These are phyloP conservation scores for Rhinichthys osculus DNA, from an alignment of 2,797 vertebrate species.

Conservation along the genomic window DNA sequence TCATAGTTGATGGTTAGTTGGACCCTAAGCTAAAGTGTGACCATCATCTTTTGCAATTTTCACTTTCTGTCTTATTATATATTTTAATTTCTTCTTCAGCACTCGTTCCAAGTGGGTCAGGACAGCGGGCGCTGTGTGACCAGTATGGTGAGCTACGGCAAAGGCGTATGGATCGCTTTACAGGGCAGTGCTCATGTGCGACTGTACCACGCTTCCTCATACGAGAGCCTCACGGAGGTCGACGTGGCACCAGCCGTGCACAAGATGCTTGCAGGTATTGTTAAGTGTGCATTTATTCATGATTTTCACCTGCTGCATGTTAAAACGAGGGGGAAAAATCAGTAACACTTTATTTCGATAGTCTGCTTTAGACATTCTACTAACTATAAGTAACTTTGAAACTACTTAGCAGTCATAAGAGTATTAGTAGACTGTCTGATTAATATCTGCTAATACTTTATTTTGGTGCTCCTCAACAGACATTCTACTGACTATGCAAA, in stretches of 20 bases:
- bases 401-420: neutral
- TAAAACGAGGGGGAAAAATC: neutral
- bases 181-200: conserved; percentile 94
- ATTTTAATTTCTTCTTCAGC: conserved; percentile 72
- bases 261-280: conserved; percentile 95
- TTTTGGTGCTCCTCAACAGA: neutral
- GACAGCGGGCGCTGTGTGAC: conserved; percentile 91
- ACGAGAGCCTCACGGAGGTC: conserved; percentile 91
- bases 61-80: neutral
- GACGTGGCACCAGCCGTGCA: conserved; percentile 96
- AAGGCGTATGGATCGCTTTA: conserved; percentile 91
- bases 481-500: neutral
- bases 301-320: neutral
- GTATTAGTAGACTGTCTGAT: neutral
- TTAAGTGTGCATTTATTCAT: neutral
- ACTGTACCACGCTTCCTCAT: conserved; percentile 91
- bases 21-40: neutral
- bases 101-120: conserved; percentile 89
- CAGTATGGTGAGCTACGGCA: conserved; percentile 90
- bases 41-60: neutral
- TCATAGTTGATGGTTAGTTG: neutral
- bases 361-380: neutral
- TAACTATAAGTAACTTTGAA: neutral
- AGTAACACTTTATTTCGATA: neutral
- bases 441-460: neutral